phyloP scores from a whole-genome alignment of 2,113 vertebrate genomes.

The Gorsachius goisagi region DNA sequence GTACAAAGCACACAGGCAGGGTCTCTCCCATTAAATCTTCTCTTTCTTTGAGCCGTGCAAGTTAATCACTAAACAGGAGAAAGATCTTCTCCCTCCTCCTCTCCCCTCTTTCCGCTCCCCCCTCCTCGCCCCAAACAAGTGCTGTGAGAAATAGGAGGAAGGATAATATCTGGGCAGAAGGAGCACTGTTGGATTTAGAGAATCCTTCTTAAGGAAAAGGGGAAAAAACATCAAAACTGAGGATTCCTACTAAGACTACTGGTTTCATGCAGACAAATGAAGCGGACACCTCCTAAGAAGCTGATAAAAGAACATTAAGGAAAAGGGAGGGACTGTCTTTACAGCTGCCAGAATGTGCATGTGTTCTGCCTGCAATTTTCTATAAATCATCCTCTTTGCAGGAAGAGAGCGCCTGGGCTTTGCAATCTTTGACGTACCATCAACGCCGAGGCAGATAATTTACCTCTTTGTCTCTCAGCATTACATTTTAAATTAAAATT shows the following conservation, averaged over 20 bases:
- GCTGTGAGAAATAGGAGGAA: slow-evolving; percentile 27
- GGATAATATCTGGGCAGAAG: not conserved
- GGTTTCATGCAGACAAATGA: slow-evolving; percentile 52
- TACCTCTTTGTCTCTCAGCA: slow-evolving; percentile 75
- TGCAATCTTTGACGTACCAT: slow-evolving; percentile 70
- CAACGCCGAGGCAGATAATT: slow-evolving; percentile 64
- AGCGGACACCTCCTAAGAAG: slow-evolving; percentile 59
- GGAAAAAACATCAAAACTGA: not conserved
- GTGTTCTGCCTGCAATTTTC: slow-evolving; percentile 71
- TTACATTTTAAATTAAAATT: not conserved
- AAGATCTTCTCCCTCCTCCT: slow-evolving; percentile 50
- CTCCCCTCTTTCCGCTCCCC: not conserved
- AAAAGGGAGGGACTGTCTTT: slow-evolving; percentile 60
- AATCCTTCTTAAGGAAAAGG: not conserved
- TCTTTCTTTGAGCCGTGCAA: slow-evolving; percentile 61
- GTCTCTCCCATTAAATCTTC: slow-evolving; percentile 69
- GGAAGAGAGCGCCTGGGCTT: slow-evolving; percentile 63
- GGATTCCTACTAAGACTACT: slow-evolving; percentile 13
- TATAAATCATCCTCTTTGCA: slow-evolving; percentile 73
- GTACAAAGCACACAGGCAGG: slow-evolving; percentile 19
- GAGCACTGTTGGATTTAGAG: slow-evolving; percentile 8
- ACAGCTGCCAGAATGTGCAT: slow-evolving; percentile 61
- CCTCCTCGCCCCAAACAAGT: not conserved
- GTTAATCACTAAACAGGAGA: slow-evolving; percentile 60
- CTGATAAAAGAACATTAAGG: slow-evolving; percentile 69